Conservation (phyloP, 2,888 invertebrate species). For the Netelia melanura region DNA sequence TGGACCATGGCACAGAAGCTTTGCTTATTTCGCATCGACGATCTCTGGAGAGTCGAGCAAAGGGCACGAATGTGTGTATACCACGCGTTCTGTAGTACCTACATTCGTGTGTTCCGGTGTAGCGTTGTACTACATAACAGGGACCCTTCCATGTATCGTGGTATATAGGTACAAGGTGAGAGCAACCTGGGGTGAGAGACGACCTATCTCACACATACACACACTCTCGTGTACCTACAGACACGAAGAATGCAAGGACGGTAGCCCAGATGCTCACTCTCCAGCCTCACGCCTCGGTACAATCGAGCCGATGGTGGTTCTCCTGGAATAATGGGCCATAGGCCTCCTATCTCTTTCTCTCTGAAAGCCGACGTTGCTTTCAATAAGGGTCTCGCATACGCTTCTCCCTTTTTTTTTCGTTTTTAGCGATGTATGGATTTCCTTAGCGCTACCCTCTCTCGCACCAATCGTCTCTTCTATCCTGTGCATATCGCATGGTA, state of each 20-base stretch:
- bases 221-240: neutral
- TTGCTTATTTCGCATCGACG: slow-evolving; percentile 65
- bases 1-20: neutral
- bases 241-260: slow-evolving; percentile 54
- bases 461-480: slow-evolving; percentile 13
- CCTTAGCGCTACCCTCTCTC: slow-evolving; percentile 34
- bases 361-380: slow-evolving; percentile 58
- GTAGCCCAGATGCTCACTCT: slow-evolving; percentile 78
- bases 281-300: slow-evolving; percentile 79
- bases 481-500: neutral
- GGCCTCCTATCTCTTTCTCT: slow-evolving; percentile 69
- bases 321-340: slow-evolving; percentile 77
- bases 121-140: slow-evolving; percentile 41
- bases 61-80: slow-evolving; percentile 51
- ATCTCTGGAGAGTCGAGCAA: slow-evolving; percentile 57
- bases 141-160: neutral
- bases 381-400: slow-evolving; percentile 65
- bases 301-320: slow-evolving; percentile 75
- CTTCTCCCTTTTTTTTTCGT: slow-evolving; percentile 44
- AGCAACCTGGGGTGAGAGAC: slow-evolving; percentile 38
- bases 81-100: slow-evolving; percentile 26
- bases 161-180: slow-evolving; percentile 9
- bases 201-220: slow-evolving; percentile 5
- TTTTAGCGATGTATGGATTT: slow-evolving; percentile 61
- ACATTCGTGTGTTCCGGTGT: slow-evolving; percentile 41